A percentile compares a stretch with the other conserved stretches of the same genome.
These are phyloP conservation scores for Blomia tropicalis DNA, from an alignment of 2,888 invertebrate genomes.

Conservation along the genomic window DNA sequence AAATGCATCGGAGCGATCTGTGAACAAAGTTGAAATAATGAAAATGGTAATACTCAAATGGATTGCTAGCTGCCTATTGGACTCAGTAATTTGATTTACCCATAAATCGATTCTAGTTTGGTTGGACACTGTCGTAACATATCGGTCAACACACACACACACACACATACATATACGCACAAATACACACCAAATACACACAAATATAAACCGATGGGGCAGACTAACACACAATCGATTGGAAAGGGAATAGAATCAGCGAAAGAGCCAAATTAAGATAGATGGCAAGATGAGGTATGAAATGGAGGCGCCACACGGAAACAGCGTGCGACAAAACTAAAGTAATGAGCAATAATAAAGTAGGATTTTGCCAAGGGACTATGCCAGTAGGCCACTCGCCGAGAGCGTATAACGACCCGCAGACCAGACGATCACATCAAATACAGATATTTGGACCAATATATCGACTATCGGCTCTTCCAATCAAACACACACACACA, in stretches of 20 bases:
- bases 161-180: too few relatives aligned
- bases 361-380: neutral
- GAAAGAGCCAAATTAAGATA: conserved; percentile 6
- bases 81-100: conserved; percentile 9
- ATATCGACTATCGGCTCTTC: neutral
- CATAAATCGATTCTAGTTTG: neutral
- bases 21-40: too few relatives aligned
- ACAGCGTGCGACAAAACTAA: neutral
- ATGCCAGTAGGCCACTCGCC: neutral
- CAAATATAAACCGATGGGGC: neutral
- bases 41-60: conserved; percentile 11
- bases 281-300: conserved; percentile 10
- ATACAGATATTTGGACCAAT: too few relatives aligned
- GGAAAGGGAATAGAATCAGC: neutral
- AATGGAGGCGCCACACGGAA: neutral
- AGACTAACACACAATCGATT: conserved; percentile 1
- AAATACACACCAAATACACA: too few relatives aligned
- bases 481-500: neutral
- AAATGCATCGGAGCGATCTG: neutral
- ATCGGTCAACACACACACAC: neutral
- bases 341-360: conserved; percentile 6
- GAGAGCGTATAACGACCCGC: too few relatives aligned
- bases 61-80: neutral
- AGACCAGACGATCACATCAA: neutral
- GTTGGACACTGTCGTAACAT: neutral